Evolutionary conservation across 2,888 invertebrate genomes (phyloP).

Genomic region (Mycalesis mineus): DNA sequence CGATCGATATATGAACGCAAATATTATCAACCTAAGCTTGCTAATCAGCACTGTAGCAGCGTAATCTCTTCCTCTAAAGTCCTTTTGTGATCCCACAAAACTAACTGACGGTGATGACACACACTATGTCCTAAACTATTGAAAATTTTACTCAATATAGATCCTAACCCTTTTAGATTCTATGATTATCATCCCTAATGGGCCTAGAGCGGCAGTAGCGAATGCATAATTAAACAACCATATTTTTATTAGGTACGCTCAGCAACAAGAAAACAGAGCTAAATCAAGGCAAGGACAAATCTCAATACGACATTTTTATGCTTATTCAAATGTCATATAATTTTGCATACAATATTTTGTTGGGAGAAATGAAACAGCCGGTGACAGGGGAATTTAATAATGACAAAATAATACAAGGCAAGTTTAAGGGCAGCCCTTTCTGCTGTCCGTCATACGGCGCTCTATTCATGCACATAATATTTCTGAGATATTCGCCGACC

Average conservation of each 20-base stretch:
- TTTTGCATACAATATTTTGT: constrained; percentile 79
- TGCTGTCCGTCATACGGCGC: constrained; percentile 75
- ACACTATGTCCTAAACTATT: too few relatives aligned
- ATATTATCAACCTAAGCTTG: too few relatives aligned
- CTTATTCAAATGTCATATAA: constrained; percentile 78
- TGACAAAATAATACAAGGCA: constrained; percentile 78
- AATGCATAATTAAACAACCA: neutral
- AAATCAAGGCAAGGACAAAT: constrained; percentile 24
- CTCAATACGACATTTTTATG: constrained; percentile 58
- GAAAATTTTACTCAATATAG: too few relatives aligned
- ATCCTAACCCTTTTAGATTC: too few relatives aligned
- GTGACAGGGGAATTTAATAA: constrained; percentile 78
- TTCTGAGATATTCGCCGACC: constrained; percentile 70
- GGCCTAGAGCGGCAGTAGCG: neutral
- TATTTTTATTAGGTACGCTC: constrained; percentile 7
- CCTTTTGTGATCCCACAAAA: too few relatives aligned
- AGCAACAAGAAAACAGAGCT: constrained; percentile 16
- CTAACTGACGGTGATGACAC: too few relatives aligned
- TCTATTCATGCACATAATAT: constrained; percentile 75
- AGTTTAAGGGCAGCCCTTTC: constrained; percentile 74
- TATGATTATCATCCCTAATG: too few relatives aligned
- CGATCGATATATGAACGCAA: too few relatives aligned
- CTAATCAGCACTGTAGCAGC: too few relatives aligned
- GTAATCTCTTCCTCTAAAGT: too few relatives aligned
- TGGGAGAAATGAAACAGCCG: constrained; percentile 68